A percentile compares a stretch with the other conserved stretches of the same genome.
These are phyloP conservation scores for Myotis planiceps DNA, from an alignment of 2,797 vertebrate genomes.

Conservation along the genomic window DNA sequence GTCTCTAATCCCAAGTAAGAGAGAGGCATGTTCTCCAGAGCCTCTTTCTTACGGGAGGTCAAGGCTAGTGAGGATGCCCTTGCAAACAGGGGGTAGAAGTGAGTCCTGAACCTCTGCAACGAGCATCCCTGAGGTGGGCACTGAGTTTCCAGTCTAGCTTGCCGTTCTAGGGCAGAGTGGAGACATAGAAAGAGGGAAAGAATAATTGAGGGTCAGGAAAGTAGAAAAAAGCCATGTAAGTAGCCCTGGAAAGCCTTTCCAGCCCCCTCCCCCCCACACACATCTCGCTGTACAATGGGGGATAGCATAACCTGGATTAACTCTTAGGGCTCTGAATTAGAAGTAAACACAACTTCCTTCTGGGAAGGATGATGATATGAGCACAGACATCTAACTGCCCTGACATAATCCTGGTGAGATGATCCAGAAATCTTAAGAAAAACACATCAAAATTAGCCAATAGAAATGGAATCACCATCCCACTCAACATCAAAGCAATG, in stretches of 20 bases:
- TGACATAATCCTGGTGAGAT: not conserved
- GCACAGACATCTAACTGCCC: not conserved
- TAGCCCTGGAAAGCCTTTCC: rapidly evolving
- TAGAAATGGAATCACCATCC: not conserved
- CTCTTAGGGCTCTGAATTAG: not conserved
- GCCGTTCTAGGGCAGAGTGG: not conserved
- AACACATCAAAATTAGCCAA: not conserved
- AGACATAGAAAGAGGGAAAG: not conserved
- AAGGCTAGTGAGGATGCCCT: not conserved
- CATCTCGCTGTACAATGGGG: not conserved
- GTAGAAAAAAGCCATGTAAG: not conserved
- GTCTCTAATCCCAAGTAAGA: not conserved
- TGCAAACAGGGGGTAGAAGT: not conserved
- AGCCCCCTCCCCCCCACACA: rapidly evolving
- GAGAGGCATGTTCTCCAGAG: not conserved
- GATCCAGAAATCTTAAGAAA: not conserved
- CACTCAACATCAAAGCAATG: not conserved
- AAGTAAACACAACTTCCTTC: not conserved
- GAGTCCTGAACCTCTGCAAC: not conserved
- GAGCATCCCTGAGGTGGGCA: not conserved
- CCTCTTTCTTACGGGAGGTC: not conserved
- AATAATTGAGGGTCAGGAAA: not conserved
- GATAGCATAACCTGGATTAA: not conserved
- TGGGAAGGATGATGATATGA: not conserved
- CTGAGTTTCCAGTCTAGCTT: not conserved